Evolutionary conservation across 2,888 invertebrate species (phyloP), one percentile per base, ranked within the genome.

Genomic region (Andrena fulva): DNA sequence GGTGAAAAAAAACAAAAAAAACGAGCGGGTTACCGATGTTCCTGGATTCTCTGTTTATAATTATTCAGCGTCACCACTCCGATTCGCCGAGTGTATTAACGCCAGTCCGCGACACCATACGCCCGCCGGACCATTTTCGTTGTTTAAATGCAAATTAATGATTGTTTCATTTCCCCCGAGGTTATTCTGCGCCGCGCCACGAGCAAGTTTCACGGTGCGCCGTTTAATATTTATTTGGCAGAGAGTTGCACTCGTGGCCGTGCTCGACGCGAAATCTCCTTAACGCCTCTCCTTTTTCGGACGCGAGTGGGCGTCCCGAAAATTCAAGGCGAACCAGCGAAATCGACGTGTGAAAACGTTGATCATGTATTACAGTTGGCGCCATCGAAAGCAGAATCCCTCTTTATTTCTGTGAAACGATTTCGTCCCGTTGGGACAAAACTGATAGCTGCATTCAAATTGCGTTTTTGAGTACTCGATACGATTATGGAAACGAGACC

Each of bases 121-220:
- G 62, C n/a, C 10, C 35, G 33, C 2, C 16, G 24, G 56, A 0
- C n/a, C 42, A 29, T 59, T 67, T 54, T 27, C 20, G 66, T 68
- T 20, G 66, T 48, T 31, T 68, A 56, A 75, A 79, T 81, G 80
- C 68, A 81, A 81, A 81, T 81, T 77, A 73, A 81, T 63, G 63
- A 69, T 54, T 42, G 29, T 77, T 63, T 72, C 66, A 52, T 80
- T 77, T 42, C n/a, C 24, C 27, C 1, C 24, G 16, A 5, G 12
- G 33, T 72, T 71, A 71, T 48, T 35, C 66, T n/a, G 8, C 33
- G 20, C 33, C 24, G 27, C 6, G 10, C 4, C n/a, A 29, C 33
- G 31, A 24, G 50, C 31, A n/a, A 72, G 50, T 72, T 63, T 24
- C 8, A 3, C 27, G 0, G 8, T 24, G 12, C 8, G n/a, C 10